Base-by-base conservation (phyloP, 2,888 invertebrate species). In the Meiosimyza platycephala region DNA sequence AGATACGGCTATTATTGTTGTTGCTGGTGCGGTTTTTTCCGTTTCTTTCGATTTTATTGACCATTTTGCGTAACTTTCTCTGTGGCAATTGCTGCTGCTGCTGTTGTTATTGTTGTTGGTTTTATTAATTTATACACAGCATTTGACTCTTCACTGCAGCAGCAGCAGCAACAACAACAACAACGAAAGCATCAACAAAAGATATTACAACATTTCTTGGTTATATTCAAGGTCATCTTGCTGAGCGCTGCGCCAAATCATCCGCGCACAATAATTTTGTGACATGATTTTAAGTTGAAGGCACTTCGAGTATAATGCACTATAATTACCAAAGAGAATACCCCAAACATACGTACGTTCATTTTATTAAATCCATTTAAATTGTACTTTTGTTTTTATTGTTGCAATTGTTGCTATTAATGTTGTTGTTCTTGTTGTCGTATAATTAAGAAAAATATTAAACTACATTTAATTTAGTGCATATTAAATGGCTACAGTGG, bases 61-160 rank as follows among this genome's bases (percentile, higher is more conserved):
- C 15, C 28, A n/a, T n/a, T 73, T 74, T 74, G 16, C 75, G 73
- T 57, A 75, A 75, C 75, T 75, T 75, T 75, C 75, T 73, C 73
- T 71, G 67, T 59, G 40, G 68, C 60, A 18, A 9, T 13, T 15
- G 7, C 4, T 12, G 62, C 9, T 40, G 13, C 22, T 18, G 55
- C 22, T 55, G 55, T 55, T 55, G 55, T n/a, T 16, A 2, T 55
- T 55, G 55, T 13, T n/a, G 22, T 55, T 55, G 22, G 22, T 18
- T 16, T 40, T 40, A 40, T 40, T 40, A 40, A 40, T 40, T 40
- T 40, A 40, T 40, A 40, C 40, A 57, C 63, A 33, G 16, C 63
- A 12, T 16, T n/a, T 47, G 63, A 11, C 63, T 63, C 6, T 16
- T n/a, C 16, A 16, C 63, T 4, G 60, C 59, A 28, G 15, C 18